phyloP scores from a whole-genome alignment of 2,888 invertebrate genomes.

The Acronicta leporina region DNA sequence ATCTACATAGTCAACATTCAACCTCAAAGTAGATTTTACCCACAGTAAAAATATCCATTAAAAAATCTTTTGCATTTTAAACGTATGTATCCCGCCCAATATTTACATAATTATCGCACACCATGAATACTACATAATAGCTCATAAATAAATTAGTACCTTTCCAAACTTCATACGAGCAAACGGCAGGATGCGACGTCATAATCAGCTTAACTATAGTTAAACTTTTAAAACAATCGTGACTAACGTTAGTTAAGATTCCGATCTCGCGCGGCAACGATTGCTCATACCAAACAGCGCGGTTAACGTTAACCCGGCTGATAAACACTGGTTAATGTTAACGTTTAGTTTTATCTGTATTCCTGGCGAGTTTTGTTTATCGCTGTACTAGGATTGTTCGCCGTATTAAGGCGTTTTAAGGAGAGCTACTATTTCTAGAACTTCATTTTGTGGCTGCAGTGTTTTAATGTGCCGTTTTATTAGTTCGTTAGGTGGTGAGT shows the following conservation, averaged over 20 bases:
- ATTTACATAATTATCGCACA: slow-evolving; percentile 51
- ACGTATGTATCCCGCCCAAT: slow-evolving; percentile 29
- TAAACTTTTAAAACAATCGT: slow-evolving; percentile 71
- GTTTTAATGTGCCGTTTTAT: slow-evolving; percentile 12
- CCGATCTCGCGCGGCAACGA: slow-evolving; percentile 76
- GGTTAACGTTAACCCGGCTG: slow-evolving; percentile 51
- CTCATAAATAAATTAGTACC: slow-evolving; percentile 39
- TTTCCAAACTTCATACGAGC: slow-evolving; percentile 25
- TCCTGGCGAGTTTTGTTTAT: slow-evolving; percentile 59
- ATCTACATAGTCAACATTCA: no score
- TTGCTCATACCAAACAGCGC: slow-evolving; percentile 79
- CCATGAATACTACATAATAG: slow-evolving; percentile 37
- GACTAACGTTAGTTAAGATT: slow-evolving; percentile 85
- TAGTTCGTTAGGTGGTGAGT: slow-evolving; percentile 1
- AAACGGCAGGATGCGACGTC: slow-evolving; percentile 57
- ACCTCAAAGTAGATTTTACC: not conserved
- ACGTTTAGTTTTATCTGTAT: slow-evolving; percentile 62
- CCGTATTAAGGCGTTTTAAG: slow-evolving; percentile 53
- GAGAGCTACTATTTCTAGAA: slow-evolving; percentile 38
- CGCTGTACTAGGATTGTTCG: slow-evolving; percentile 46
- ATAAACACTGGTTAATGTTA: slow-evolving; percentile 62
- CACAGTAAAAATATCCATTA: not conserved
- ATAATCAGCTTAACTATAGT: slow-evolving; percentile 57
- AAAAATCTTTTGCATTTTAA: slow-evolving; percentile 6
- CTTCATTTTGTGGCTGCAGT: slow-evolving; percentile 34